Evolutionary conservation across 2,113 vertebrate genomes (phyloP), one percentile per base, ranked within the genome.

Genomic region (Nesoenas mayeri): DNA sequence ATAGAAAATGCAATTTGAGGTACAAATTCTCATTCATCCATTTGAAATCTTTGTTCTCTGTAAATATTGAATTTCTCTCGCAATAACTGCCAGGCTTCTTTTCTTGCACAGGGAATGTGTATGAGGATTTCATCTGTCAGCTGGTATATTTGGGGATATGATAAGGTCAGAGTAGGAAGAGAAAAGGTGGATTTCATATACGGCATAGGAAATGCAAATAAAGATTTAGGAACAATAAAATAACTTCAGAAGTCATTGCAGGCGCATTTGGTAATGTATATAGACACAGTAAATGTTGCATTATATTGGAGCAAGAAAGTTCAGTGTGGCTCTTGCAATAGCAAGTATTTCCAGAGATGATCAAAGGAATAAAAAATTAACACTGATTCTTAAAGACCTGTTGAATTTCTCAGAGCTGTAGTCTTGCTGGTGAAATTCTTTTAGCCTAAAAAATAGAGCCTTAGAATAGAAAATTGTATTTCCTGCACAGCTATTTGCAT

Each of bases 121-220:
- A 40, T 70, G 67, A 93, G 56, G 70, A n/a, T 89, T 95, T 96
- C 47, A 91, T 90, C 81, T 85, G 74, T 78, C 79, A 88, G 75
- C 29, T 78, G 60, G 75, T 91, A 16, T 87, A 79, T 89, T 20
- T 89, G 54, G 66, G 64, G 36, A 70, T 74, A 83, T 38, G 32
- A 78, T 83, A 84, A 91, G 71, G 72, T 96, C 87, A 93, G 51
- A 89, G 40, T 10, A 58, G 47, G 50, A 95, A 85, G 34, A 58
- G 51, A 85, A 83, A 73, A 88, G 26, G 18, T 77, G 17, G 32
- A 60, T 91, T 93, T 91, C 64, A 80, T 78, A 62, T 64, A 56
- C 32, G 48, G 71, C 86, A 71, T 66, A 88, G 42, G 38, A 96
- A 94, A 90, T 74, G 38, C 32, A 94, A 93, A 89, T 85, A 89